Percentiles rank a stretch among this genome's conserved stretches.
Conservation (phyloP, 2,113 vertebrate species). For the Fregata magnificens region DNA sequence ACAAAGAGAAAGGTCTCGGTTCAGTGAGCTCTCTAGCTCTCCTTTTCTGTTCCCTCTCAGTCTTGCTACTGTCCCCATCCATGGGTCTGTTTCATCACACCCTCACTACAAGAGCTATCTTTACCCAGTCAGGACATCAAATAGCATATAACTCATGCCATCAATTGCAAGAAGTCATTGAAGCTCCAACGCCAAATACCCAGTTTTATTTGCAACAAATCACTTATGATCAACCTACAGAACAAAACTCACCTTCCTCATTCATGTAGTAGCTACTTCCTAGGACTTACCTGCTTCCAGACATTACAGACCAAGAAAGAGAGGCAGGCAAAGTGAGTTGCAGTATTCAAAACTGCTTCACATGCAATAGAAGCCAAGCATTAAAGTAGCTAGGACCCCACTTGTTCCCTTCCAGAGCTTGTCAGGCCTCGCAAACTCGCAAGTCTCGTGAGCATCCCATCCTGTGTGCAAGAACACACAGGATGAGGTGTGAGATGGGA, state of each 20-base stretch:
- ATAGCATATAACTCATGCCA: not conserved
- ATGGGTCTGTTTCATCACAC: not conserved
- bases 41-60: not conserved
- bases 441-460: not conserved
- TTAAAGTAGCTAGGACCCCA: not conserved
- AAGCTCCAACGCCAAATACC: not conserved
- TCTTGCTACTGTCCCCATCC: not conserved
- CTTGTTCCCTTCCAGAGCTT: not conserved
- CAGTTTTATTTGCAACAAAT: not conserved
- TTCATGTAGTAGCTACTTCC: not conserved
- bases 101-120: not conserved
- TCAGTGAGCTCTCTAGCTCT: not conserved
- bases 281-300: not conserved
- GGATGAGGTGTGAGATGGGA: not conserved
- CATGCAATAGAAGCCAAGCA: not conserved
- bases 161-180: not conserved
- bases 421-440: not conserved
- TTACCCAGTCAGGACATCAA: not conserved
- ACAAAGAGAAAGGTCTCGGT: slow-evolving; percentile 20
- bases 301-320: not conserved
- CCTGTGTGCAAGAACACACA: not conserved
- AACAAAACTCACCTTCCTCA: not conserved
- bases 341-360: not conserved
- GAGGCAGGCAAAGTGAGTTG: not conserved
- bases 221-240: not conserved